Conservation (phyloP, 1,140 invertebrate genomes). For the Trichomalopsis sarcophagae region DNA sequence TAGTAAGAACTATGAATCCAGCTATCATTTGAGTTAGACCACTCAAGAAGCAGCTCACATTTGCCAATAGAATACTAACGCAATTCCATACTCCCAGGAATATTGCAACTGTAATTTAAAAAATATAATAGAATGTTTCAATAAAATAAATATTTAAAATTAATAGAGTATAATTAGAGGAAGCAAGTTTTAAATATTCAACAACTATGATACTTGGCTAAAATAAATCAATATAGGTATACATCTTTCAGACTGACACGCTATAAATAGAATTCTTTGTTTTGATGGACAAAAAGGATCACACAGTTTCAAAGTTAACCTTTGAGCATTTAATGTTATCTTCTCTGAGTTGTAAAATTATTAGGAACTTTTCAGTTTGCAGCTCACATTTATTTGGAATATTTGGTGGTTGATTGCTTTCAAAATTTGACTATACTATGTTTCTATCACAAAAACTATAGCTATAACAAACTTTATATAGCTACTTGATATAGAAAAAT, state of each 20-base stretch:
- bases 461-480: background rate
- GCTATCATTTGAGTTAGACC: slow-evolving; percentile 93
- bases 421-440: background rate
- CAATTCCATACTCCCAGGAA: slow-evolving; percentile 89
- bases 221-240: background rate
- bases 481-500: background rate
- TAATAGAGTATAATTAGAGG: background rate
- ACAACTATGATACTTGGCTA: background rate
- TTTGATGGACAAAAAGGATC: background rate
- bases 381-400: background rate
- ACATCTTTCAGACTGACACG: background rate
- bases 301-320: background rate
- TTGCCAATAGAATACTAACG: slow-evolving; percentile 80
- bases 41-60: slow-evolving; percentile 83
- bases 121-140: background rate
- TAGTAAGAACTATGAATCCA: slow-evolving; percentile 88
- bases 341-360: background rate
- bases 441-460: background rate
- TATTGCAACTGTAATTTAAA: slow-evolving; percentile 85
- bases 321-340: background rate
- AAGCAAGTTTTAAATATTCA: background rate
- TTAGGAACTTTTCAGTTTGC: background rate
- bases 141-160: background rate
- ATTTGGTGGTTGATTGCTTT: background rate
- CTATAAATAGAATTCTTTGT: slow-evolving; percentile 32